Evolutionary conservation across 2,113 vertebrate species (phyloP).

Genomic region (Benitochromis conjunctus): DNA sequence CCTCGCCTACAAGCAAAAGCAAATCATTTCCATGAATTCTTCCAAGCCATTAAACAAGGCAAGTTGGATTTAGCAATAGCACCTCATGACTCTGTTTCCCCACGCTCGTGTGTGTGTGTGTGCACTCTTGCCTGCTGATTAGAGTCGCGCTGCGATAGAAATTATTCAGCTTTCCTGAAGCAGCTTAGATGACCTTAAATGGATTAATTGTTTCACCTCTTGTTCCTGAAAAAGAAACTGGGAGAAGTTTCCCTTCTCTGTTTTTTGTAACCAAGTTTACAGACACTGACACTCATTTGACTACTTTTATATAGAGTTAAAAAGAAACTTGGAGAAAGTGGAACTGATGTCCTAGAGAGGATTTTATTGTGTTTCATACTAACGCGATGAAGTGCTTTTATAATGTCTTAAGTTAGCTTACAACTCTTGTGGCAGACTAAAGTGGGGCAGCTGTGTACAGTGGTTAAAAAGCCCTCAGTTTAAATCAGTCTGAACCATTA

Average conservation of each 20-base stretch:
- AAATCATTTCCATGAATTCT: constrained; percentile 40
- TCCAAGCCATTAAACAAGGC: constrained; percentile 18
- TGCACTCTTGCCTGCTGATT: background rate
- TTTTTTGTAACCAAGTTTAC: background rate
- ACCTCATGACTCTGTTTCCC: background rate
- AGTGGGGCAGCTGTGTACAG: background rate
- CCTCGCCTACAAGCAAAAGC: constrained; percentile 11
- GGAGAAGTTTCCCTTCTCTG: background rate
- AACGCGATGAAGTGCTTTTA: background rate
- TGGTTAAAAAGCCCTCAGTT: constrained; percentile 18
- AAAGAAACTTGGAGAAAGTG: background rate
- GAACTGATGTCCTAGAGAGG: background rate
- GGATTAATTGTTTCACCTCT: background rate
- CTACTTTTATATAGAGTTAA: background rate
- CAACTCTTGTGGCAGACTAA: constrained; percentile 6
- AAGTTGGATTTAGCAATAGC: background rate
- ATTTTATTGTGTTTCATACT: background rate
- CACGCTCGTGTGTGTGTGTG: background rate
- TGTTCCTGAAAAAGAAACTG: background rate
- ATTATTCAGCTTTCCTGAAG: background rate
- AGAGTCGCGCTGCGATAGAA: background rate
- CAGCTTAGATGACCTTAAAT: background rate
- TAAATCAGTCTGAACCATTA: constrained; percentile 19
- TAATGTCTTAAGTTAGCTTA: background rate
- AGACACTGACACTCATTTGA: background rate